Percentiles rank a stretch among this genome's conserved stretches.
Conservation (phyloP, 2,113 vertebrate genomes). For the Calidris pygmaea region DNA sequence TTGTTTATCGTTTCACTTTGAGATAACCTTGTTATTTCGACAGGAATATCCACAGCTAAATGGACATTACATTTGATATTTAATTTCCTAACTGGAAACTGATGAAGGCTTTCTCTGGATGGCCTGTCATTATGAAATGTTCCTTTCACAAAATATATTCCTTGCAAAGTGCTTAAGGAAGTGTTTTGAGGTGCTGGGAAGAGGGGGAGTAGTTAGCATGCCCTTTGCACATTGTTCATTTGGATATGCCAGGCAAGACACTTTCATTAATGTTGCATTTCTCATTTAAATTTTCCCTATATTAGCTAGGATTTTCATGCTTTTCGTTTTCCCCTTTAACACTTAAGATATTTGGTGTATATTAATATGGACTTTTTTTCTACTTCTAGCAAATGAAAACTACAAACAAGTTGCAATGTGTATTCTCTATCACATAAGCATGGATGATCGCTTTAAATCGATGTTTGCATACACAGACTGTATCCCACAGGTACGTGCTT, state of each 20-base stretch:
- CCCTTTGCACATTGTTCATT: not conserved
- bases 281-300: not conserved
- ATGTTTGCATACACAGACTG: conserved; percentile 94
- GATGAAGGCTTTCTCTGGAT: not conserved
- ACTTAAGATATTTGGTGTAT: not conserved
- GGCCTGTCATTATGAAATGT: not conserved
- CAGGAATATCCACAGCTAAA: not conserved
- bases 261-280: not conserved
- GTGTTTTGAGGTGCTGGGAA: not conserved
- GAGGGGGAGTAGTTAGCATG: not conserved
- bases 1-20: not conserved
- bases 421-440: conserved; percentile 94
- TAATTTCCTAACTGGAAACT: not conserved
- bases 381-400: conserved; percentile 86
- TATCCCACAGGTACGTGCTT: conserved; percentile 87
- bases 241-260: not conserved
- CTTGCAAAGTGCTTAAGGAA: not conserved
- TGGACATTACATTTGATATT: not conserved
- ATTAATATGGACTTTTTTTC: not conserved
- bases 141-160: not conserved
- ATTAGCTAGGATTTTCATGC: not conserved
- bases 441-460: conserved; percentile 91
- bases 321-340: not conserved
- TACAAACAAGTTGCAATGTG: conserved; percentile 92
- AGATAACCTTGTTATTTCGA: not conserved